A percentile compares a stretch with the other conserved stretches of the same genome.
Conservation (phyloP, 2,888 invertebrate genomes). For the Plagiodera versicolora region DNA sequence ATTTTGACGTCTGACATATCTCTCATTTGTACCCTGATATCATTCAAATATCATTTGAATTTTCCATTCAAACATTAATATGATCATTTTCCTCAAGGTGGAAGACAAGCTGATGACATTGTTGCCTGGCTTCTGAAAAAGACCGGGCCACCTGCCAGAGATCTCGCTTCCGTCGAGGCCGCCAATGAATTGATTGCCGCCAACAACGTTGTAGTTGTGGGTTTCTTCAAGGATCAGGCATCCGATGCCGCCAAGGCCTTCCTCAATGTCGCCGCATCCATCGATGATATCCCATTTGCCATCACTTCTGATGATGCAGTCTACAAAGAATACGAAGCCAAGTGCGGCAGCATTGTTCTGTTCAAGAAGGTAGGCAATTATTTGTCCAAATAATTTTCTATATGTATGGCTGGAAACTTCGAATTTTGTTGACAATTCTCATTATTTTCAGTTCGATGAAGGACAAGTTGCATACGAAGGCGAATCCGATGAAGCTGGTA, state of each 20-base stretch:
- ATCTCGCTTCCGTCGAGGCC: conserved; percentile 75
- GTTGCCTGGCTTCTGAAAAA: conserved; percentile 94
- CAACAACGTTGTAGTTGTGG: conserved; percentile 81
- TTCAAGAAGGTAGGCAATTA: conserved; percentile 79
- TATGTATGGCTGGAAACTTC: not conserved
- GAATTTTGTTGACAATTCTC: not conserved
- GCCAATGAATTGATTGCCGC: conserved; percentile 81
- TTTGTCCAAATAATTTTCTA: too few species aligned
- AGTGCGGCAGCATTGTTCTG: conserved; percentile 78
- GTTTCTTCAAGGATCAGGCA: conserved; percentile 85
- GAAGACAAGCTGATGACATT: conserved; percentile 90
- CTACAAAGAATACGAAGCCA: conserved; percentile 76
- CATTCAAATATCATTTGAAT: too few species aligned
- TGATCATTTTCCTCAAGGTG: conserved; percentile 61
- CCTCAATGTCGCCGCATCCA: conserved; percentile 73
- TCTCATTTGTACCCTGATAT: too few species aligned
- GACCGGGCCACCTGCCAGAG: conserved; percentile 92
- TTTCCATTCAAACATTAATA: too few species aligned
- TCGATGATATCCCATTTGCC: conserved; percentile 90
- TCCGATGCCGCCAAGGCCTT: conserved; percentile 82
- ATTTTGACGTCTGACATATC: too few species aligned
- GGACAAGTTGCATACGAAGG: conserved; percentile 73
- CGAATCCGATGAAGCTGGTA: conserved; percentile 65
- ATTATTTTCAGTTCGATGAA: conserved; percentile 81
- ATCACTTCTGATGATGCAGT: conserved; percentile 79